phyloP scores from a whole-genome alignment of 2,113 vertebrate genomes.

The Cinclus cinclus region DNA sequence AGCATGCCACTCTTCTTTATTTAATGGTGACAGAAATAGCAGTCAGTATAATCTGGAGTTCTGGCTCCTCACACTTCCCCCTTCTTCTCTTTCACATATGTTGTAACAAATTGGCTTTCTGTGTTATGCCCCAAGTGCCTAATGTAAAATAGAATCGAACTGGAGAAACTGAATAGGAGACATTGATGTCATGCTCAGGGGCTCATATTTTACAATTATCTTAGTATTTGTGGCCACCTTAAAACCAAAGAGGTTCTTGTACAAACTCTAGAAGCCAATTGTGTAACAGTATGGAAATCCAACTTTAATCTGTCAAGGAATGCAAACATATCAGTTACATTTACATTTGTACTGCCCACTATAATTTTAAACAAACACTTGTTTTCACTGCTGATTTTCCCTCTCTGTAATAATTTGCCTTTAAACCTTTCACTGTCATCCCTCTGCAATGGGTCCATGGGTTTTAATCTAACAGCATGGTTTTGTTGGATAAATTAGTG shows the following conservation, averaged over 20 bases:
- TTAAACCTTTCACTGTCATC: neutral
- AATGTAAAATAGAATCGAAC: neutral
- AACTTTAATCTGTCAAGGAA: neutral
- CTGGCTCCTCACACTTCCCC: neutral
- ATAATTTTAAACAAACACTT: neutral
- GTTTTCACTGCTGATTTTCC: rapidly evolving
- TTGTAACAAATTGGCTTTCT: neutral
- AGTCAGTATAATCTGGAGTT: neutral
- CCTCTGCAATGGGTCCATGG: neutral
- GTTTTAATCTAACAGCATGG: neutral
- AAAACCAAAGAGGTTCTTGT: neutral
- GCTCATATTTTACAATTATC: neutral
- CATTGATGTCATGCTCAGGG: neutral
- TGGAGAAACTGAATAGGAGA: neutral
- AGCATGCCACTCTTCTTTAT: neutral
- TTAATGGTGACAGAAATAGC: neutral
- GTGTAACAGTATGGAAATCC: neutral
- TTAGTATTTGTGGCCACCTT: neutral
- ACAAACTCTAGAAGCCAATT: neutral
- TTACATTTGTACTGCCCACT: neutral
- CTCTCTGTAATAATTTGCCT: neutral
- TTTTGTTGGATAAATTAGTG: neutral
- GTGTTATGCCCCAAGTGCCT: neutral
- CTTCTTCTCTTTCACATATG: neutral
- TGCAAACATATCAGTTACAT: neutral